Evolutionary conservation across 2,797 vertebrate species (phyloP).

Genomic region (Siniperca obscura): DNA sequence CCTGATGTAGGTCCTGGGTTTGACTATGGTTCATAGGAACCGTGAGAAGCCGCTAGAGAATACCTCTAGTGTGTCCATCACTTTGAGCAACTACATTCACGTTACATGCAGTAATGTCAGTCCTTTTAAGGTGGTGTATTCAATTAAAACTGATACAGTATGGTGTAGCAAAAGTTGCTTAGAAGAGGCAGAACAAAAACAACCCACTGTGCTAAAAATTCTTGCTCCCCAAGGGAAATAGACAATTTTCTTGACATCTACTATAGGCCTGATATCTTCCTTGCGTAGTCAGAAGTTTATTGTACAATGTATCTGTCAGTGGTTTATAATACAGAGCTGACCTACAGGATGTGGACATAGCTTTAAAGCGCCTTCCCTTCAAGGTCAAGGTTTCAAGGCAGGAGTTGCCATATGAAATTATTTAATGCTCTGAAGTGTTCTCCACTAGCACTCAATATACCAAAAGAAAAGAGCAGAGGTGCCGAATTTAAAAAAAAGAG

Average conservation of each 20-base stretch:
- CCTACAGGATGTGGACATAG: not conserved
- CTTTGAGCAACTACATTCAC: not conserved
- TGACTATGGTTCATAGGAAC: not conserved
- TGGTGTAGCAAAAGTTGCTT: not conserved
- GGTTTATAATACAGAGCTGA: conserved; percentile 11
- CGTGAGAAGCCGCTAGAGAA: not conserved
- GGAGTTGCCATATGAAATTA: not conserved
- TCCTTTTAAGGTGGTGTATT: not conserved
- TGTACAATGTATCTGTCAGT: not conserved
- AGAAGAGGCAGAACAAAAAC: not conserved
- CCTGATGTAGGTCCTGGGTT: not conserved
- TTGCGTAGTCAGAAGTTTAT: not conserved
- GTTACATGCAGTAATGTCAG: not conserved
- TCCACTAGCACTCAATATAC: not conserved
- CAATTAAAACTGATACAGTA: not conserved
- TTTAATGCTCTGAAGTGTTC: not conserved
- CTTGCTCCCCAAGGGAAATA: not conserved
- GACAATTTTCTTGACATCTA: not conserved
- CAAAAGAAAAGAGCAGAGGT: conserved; percentile 6
- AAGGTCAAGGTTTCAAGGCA: conserved; percentile 26
- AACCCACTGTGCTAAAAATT: not conserved
- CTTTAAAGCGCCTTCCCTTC: conserved; percentile 17
- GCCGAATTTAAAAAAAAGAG: conserved; percentile 7
- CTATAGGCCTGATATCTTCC: not conserved
- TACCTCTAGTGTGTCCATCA: not conserved